Conservation (phyloP, 2,113 vertebrate species). For the Rhynchomys soricoides region DNA sequence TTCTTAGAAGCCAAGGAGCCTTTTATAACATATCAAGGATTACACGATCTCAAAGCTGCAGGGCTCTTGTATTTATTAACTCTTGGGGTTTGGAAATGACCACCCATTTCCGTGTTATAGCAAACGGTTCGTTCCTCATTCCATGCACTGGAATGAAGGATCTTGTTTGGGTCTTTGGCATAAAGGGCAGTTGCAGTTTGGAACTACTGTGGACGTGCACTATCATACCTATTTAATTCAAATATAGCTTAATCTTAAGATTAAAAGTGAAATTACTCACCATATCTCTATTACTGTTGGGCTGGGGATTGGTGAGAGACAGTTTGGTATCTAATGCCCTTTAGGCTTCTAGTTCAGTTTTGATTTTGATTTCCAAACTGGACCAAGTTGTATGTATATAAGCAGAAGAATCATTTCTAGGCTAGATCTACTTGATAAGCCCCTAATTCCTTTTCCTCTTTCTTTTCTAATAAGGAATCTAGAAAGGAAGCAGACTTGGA, state of each 20-base stretch:
- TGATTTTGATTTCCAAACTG: neutral
- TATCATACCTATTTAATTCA: slow-evolving; percentile 17
- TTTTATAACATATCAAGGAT: neutral
- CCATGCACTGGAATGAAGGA: neutral
- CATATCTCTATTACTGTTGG: neutral
- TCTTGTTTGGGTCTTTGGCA: neutral
- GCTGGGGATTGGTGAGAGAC: too few relatives aligned
- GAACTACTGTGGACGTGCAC: neutral
- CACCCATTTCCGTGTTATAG: neutral
- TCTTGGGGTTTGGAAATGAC: neutral
- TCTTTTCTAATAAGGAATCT: neutral
- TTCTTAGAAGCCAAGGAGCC: neutral
- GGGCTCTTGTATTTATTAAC: neutral
- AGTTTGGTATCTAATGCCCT: neutral
- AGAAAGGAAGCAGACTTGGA: neutral
- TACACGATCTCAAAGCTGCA: neutral
- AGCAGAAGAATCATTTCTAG: neutral
- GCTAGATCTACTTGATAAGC: neutral
- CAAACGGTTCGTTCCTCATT: neutral
- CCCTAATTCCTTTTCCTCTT: neutral
- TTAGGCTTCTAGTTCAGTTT: neutral
- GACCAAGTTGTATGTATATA: neutral
- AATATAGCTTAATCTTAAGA: neutral
- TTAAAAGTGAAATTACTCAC: neutral
- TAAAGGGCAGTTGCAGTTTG: neutral